Conservation (phyloP, 2,888 invertebrate species). For the Cryptocheilus praepositus region DNA sequence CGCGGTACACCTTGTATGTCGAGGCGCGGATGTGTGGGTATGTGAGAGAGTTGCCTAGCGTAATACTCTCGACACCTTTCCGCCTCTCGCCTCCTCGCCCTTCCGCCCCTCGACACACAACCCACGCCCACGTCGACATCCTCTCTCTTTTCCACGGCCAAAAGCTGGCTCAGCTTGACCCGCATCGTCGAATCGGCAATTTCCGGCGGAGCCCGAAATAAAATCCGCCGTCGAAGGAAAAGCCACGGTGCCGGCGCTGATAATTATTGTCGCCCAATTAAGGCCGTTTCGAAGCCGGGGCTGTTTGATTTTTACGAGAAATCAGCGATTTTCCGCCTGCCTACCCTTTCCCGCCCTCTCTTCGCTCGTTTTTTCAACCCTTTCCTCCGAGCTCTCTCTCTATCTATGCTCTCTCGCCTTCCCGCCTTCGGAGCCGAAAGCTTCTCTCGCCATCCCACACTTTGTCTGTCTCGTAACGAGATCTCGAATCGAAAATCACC, state of each 20-base stretch:
- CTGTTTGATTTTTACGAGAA: slow-evolving; percentile 51
- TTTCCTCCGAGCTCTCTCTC: slow-evolving; percentile 12
- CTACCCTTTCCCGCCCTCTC: slow-evolving; percentile 18
- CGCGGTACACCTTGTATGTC: no score
- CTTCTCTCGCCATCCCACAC: slow-evolving; percentile 22
- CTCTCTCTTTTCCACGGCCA: slow-evolving; percentile 9
- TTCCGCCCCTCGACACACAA: slow-evolving; percentile 8
- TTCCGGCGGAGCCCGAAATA: slow-evolving; percentile 38
- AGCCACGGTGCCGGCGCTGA: slow-evolving; percentile 38
- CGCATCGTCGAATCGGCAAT: slow-evolving; percentile 58
- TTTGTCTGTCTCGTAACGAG: slow-evolving; percentile 3
- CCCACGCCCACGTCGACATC: not conserved
- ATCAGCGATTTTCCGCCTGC: slow-evolving; percentile 61
- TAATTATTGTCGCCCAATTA: slow-evolving; percentile 67
- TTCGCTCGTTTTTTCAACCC: slow-evolving; percentile 19
- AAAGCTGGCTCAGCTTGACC: slow-evolving; percentile 63
- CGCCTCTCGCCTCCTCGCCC: slow-evolving; percentile 12
- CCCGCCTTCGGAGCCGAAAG: slow-evolving; percentile 5
- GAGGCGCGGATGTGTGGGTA: not conserved
- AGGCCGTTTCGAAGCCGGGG: slow-evolving; percentile 34
- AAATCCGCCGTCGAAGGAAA: slow-evolving; percentile 38
- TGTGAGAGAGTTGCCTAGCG: slow-evolving; percentile 19
- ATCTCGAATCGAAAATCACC: slow-evolving; percentile 26
- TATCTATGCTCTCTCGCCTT: not conserved
- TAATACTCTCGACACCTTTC: slow-evolving; percentile 39